These are phyloP conservation scores for Phrynosoma platyrhinos DNA, from an alignment of 2,113 vertebrate species.

Conservation along the genomic window DNA sequence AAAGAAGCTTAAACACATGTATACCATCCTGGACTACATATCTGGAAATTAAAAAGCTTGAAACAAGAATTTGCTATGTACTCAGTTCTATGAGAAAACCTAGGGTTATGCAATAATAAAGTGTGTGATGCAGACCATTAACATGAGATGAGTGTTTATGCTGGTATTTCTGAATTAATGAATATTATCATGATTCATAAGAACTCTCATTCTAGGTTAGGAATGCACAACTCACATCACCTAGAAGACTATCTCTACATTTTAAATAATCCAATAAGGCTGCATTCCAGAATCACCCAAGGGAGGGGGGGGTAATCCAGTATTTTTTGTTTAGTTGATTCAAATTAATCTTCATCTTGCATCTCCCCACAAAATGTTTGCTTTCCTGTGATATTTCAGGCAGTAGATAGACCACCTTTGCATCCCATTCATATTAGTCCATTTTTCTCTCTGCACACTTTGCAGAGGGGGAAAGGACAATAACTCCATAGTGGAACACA, in stretches of 20 bases:
- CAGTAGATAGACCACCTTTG: background rate
- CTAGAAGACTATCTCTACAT: background rate
- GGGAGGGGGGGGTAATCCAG: background rate
- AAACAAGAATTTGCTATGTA: background rate
- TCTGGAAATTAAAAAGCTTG: background rate
- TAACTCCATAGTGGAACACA: background rate
- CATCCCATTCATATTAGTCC: background rate
- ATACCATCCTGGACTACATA: background rate
- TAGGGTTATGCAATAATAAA: background rate
- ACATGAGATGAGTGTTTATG: background rate
- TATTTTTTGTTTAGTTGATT: background rate
- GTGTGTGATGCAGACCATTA: background rate
- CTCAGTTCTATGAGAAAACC: background rate
- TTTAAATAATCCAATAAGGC: background rate
- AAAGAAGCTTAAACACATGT: too few species aligned
- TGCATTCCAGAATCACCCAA: background rate
- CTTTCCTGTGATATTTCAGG: background rate
- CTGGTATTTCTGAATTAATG: background rate
- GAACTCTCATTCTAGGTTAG: background rate
- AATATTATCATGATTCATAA: background rate
- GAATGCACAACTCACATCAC: background rate
- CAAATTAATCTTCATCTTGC: background rate
- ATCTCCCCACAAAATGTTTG: background rate
- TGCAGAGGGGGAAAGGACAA: background rate
- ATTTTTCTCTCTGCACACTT: background rate